Percentiles rank a stretch among this genome's conserved stretches.
These are phyloP conservation scores for Bolborhynchus lineola DNA, from an alignment of 2,113 vertebrate species.

Conservation along the genomic window DNA sequence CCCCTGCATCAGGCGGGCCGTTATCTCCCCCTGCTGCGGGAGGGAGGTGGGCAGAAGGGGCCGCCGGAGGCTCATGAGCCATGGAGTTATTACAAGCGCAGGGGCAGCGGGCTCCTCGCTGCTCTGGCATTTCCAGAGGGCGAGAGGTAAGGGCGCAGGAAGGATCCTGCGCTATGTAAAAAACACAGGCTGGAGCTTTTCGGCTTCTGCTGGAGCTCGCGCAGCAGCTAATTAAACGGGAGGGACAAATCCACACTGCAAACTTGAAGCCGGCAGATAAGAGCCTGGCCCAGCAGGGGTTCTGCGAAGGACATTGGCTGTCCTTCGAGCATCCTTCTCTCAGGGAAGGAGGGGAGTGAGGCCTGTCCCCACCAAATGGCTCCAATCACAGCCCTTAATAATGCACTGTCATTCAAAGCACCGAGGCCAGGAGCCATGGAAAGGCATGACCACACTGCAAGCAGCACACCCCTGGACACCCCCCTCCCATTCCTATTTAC, in stretches of 20 bases:
- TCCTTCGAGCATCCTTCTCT: neutral
- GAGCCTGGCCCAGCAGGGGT: neutral
- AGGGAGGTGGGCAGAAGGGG: neutral
- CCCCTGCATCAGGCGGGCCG: neutral
- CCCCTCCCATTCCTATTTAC: accelerated
- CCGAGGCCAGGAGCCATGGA: neutral
- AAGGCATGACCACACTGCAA: accelerated
- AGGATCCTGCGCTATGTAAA: neutral
- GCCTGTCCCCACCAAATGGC: accelerated
- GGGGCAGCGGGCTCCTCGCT: neutral
- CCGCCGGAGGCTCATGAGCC: neutral
- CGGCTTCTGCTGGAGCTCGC: neutral
- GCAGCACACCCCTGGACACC: accelerated
- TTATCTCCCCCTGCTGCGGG: neutral
- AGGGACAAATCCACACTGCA: neutral
- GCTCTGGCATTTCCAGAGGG: conserved; percentile 41
- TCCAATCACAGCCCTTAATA: neutral
- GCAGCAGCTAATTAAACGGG: conserved; percentile 26
- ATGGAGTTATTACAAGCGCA: neutral
- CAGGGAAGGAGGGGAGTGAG: neutral
- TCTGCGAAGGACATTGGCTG: neutral
- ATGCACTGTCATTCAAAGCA: accelerated
- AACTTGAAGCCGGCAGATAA: neutral
- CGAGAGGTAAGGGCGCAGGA: neutral
- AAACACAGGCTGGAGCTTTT: neutral